Percentiles rank a stretch among this genome's conserved stretches.
Evolutionary conservation across 2,113 vertebrate species (phyloP).

Genomic region (Cyanoliseus patagonus): DNA sequence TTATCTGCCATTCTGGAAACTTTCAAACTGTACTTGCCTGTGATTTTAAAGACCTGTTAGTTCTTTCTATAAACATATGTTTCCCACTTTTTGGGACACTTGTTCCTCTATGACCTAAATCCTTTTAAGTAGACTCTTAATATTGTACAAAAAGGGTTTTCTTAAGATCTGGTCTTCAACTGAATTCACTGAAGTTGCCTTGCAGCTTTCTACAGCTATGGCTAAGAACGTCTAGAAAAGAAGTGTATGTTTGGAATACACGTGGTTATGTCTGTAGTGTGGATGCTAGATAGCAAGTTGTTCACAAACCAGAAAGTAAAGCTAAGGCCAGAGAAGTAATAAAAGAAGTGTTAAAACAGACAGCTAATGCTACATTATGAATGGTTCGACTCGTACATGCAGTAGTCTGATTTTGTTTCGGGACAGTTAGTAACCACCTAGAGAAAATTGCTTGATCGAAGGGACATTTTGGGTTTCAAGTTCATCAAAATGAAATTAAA

Average conservation of each 20-base stretch:
- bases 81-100: not conserved
- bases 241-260: not conserved
- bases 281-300: not conserved
- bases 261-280: rapidly evolving
- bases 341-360: not conserved
- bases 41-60: not conserved
- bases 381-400: not conserved
- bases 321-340: not conserved
- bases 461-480: not conserved
- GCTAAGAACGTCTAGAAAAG: not conserved
- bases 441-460: not conserved
- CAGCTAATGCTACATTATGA: not conserved
- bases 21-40: not conserved
- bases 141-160: not conserved
- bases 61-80: not conserved
- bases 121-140: not conserved
- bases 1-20: not conserved
- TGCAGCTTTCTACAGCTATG: not conserved
- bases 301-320: not conserved
- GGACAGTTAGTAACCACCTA: not conserved
- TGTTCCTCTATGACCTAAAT: not conserved
- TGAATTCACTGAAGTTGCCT: not conserved
- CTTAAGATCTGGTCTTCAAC: not conserved
- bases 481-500: not conserved
- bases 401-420: not conserved